Conservation (phyloP, 2,797 vertebrate species). For the Nyctalus aviator region DNA sequence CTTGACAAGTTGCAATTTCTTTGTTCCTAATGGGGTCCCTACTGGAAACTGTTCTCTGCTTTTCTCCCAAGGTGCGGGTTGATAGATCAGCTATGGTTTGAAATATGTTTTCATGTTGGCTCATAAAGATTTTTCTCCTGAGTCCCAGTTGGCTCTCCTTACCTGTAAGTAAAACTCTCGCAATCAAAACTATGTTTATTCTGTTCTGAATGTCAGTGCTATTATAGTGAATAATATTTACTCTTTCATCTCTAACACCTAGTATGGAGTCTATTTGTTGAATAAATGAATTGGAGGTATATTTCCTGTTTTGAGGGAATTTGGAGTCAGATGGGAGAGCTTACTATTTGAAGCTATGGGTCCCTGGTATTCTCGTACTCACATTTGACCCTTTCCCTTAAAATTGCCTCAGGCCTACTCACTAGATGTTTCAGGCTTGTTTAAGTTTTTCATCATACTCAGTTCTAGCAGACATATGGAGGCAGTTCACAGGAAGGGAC, state of each 20-base stretch:
- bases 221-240: neutral
- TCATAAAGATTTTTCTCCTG: neutral
- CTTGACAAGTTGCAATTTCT: constrained; percentile 77
- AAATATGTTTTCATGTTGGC: constrained; percentile 3
- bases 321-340: neutral
- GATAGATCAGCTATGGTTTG: neutral
- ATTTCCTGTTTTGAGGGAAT: neutral
- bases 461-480: constrained; percentile 68
- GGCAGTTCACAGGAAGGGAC: constrained; percentile 21
- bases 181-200: neutral
- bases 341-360: neutral
- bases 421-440: constrained; percentile 20
- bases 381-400: constrained; percentile 28
- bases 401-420: constrained; percentile 49
- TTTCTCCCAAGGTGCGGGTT: neutral
- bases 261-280: neutral
- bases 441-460: constrained; percentile 53
- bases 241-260: neutral
- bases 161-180: neutral
- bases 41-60: constrained; percentile 6
- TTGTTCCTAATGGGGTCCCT: constrained; percentile 66
- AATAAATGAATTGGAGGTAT: neutral
- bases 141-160: neutral
- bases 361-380: constrained; percentile 2
- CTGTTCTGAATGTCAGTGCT: neutral